These are phyloP conservation scores for Spheniscus mendiculus DNA, from an alignment of 2,113 vertebrate genomes.

Conservation along the genomic window DNA sequence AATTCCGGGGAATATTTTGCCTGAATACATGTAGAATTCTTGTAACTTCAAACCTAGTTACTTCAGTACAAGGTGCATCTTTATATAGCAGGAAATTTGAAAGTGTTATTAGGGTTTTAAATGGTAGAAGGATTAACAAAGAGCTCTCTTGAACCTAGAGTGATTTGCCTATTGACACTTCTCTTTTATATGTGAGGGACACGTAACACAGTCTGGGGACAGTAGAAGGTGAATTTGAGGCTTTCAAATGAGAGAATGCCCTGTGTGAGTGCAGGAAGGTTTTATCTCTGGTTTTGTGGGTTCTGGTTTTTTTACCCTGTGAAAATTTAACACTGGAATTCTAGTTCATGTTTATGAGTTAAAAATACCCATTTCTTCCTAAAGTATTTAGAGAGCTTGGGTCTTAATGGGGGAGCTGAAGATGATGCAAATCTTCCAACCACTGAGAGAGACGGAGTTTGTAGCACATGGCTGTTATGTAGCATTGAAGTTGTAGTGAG, in stretches of 20 bases:
- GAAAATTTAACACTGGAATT: not conserved
- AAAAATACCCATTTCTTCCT: not conserved
- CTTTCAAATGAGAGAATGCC: not conserved
- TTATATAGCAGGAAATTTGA: not conserved
- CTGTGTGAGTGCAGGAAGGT: not conserved
- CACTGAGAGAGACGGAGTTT: accelerated
- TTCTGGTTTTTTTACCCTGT: not conserved
- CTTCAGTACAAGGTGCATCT: not conserved
- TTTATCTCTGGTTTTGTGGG: not conserved
- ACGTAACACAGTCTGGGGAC: too few relatives aligned
- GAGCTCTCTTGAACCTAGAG: not conserved
- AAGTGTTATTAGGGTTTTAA: not conserved
- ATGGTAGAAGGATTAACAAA: not conserved
- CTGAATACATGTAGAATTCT: not conserved
- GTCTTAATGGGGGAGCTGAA: not conserved
- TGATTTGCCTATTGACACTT: not conserved
- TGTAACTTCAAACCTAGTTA: not conserved
- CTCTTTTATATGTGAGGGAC: not conserved
- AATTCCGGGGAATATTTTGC: not conserved
- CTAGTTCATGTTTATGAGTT: not conserved
- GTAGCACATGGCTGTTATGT: accelerated
- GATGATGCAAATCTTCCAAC: not conserved
- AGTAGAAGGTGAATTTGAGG: not conserved
- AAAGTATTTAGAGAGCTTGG: not conserved
- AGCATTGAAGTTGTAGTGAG: not conserved